Percentiles rank a stretch among this genome's conserved stretches.
Evolutionary conservation across 2,113 vertebrate species (phyloP).

Genomic region (Chaenocephalus aceratus): DNA sequence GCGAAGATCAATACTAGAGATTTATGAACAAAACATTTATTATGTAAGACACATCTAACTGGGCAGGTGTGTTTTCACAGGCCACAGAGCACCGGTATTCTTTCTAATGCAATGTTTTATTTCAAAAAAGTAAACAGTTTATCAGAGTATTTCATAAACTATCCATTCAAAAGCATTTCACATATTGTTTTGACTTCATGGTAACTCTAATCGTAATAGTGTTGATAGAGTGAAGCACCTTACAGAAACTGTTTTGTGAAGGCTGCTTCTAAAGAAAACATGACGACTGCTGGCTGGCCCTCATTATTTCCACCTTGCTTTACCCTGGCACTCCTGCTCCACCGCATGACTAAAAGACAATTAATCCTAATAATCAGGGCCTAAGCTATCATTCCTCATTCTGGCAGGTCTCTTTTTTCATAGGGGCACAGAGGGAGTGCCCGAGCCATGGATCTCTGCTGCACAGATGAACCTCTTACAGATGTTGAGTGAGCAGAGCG

Average conservation of each 20-base stretch:
- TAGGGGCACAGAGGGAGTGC: conserved; percentile 93
- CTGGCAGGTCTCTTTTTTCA: conserved; percentile 94
- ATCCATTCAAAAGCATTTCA: conserved; percentile 59
- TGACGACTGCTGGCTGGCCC: conserved; percentile 42
- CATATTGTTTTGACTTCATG: conserved; percentile 76
- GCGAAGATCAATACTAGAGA: conserved; percentile 49
- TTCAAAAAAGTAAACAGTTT: conserved; percentile 48
- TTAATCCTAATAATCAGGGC: conserved; percentile 99
- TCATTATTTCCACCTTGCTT: conserved; percentile 91
- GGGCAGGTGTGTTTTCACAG: conserved; percentile 58
- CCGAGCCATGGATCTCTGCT: conserved; percentile 81
- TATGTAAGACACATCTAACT: conserved; percentile 56
- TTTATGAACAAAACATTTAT: conserved; percentile 65
- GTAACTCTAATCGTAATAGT: conserved; percentile 74
- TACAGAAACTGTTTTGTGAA: conserved; percentile 84
- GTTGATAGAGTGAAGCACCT: conserved; percentile 80
- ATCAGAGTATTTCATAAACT: conserved; percentile 22
- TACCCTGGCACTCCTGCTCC: conserved; percentile 91
- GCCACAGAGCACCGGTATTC: conserved; percentile 32
- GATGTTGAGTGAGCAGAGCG: conserved; percentile 78
- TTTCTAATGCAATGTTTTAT: conserved; percentile 28
- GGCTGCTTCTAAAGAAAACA: conserved; percentile 82
- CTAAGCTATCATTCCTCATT: conserved; percentile 95
- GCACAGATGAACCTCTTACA: conserved; percentile 83
- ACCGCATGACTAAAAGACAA: conserved; percentile 95